Evolutionary conservation across 2,888 invertebrate species (phyloP), one percentile per base, ranked within the genome.

Genomic region (Andrena bicolor): DNA sequence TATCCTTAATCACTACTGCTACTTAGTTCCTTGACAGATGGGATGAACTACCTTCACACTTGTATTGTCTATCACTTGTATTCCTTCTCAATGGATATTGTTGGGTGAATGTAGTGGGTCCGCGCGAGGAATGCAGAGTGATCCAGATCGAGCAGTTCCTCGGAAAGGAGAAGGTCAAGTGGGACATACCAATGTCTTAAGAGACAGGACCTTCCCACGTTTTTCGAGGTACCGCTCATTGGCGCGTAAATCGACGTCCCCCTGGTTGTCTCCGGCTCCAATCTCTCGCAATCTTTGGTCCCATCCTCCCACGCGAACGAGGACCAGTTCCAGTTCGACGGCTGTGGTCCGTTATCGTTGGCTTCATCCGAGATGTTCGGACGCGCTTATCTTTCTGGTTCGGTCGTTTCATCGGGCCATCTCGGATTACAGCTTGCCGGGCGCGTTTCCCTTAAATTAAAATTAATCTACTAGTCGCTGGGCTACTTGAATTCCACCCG

Each of bases 261-360:
- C 49, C 8, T 16, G 41, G 23, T 64, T 63, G 71, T 56, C 64
- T 65, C 32, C 26, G 10, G 23, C 30, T 26, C 30, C 28, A 48
- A 86, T 82, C 72, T 84, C 23, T 64, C 69, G 63, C 66, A 32
- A 84, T 76, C 66, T 75, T n/a, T 16, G 23, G 30, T 58, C 60
- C 49, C 70, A 64, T 64, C 76, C 69, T 68, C 74, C 76, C 80
- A 85, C 84, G 71, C 68, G 58, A 71, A 76, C 69, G 63, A 30
- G 61, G 73, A 76, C 81, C 65, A 82, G 74, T 70, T 70, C 61
- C 85, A 73, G 70, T 75, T 76, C 63, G 68, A 30, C 75, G 30
- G 35, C 35, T 63, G 63, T 23, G 56, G 56, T 49, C 10, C 35
- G 51, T 66, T 77, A 74, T 82, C 82, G 64, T 74, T 23, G 56